Base-by-base conservation (phyloP, 2,113 vertebrate species). In the Otolemur garnettii region DNA sequence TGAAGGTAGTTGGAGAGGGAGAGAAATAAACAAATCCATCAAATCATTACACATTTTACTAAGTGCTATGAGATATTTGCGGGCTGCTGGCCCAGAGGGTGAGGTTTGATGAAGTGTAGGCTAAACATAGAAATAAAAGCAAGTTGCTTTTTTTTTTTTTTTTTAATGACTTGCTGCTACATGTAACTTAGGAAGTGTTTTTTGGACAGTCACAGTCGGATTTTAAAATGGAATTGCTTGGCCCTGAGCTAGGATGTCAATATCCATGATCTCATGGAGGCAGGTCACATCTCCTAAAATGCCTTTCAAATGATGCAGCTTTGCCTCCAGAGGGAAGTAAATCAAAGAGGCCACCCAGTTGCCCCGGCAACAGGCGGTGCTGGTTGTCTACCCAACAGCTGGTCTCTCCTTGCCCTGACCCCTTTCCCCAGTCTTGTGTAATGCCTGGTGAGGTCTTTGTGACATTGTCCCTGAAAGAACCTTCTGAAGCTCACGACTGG, bases 91-190 rank as follows among this genome's bases (percentile, higher is more conserved):
- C 95, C 96, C 94, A 87, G 86, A 95, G 95, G 94, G 82, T 62
- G 83, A 81, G 91, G 93, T 81, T 85, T 81, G 69, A 93, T 90
- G 42, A 91, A 75, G 33, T 94, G n/a, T 50, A 50, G 62, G 89
- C 96, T 95, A 96, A 97, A 96, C 62, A 97, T 91, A 97, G 93
- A 95, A 94, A 80, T 91, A 85, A 93, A 79, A 71, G 78, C n/a
- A 78, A 94, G 82, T 82, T 89, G 64, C 42, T 35, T 87, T 92
- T 78, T 95, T 90, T 78, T 95, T 88, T 50, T 22, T 90, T 78
- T 95, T 88, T 50, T 22, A 93, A 55, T 90, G 75, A 93, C 79
- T 95, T 86, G 60, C 62, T 93, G 95, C 96, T 82, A 38, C 57
- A 75, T 71, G 55, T 85, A 89, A 90, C 81, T 91, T 96, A 95